Evolutionary conservation across 1,140 invertebrate species (phyloP).

Genomic region (Bursaphelenchus mucronatus): DNA sequence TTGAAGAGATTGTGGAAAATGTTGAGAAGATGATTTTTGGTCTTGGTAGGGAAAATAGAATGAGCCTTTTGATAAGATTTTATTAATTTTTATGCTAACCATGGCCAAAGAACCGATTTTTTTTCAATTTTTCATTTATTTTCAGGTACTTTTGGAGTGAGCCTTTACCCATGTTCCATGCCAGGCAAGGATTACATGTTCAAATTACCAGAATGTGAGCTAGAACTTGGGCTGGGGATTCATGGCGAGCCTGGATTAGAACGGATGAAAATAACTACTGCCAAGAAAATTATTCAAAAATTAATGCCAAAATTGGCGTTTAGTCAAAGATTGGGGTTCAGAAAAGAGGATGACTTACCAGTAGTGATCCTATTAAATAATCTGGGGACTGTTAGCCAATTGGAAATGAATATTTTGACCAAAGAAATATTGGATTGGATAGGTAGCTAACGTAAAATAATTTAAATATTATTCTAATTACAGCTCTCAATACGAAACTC

Average conservation of each 20-base stretch:
- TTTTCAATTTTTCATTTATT: slow-evolving; percentile 51
- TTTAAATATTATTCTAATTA: slow-evolving; percentile 33
- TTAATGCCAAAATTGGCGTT: slow-evolving; percentile 42
- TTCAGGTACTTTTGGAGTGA: slow-evolving; percentile 73
- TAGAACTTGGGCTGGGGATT: slow-evolving; percentile 77
- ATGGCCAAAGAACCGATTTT: too few species aligned
- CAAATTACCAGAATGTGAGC: slow-evolving; percentile 68
- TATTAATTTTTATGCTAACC: too few species aligned
- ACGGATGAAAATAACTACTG: slow-evolving; percentile 66
- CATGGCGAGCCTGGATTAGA: slow-evolving; percentile 80
- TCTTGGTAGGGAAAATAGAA: slow-evolving; percentile 52
- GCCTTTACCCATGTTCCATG: slow-evolving; percentile 70
- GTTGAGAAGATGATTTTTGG: slow-evolving; percentile 56
- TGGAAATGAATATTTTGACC: slow-evolving; percentile 75
- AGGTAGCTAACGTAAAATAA: slow-evolving; percentile 47
- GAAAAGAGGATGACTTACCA: slow-evolving; percentile 60
- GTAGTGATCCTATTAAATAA: slow-evolving; percentile 75
- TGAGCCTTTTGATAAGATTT: background rate
- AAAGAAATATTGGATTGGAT: slow-evolving; percentile 68
- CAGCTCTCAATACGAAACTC: slow-evolving; percentile 66
- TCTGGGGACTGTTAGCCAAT: slow-evolving; percentile 71
- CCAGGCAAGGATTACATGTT: slow-evolving; percentile 70
- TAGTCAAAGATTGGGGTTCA: slow-evolving; percentile 20
- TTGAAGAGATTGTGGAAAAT: slow-evolving; percentile 64
- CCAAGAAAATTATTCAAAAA: slow-evolving; percentile 27